These are phyloP conservation scores for Oophaga sylvatica DNA, from an alignment of 2,797 vertebrate genomes.

Conservation along the genomic window DNA sequence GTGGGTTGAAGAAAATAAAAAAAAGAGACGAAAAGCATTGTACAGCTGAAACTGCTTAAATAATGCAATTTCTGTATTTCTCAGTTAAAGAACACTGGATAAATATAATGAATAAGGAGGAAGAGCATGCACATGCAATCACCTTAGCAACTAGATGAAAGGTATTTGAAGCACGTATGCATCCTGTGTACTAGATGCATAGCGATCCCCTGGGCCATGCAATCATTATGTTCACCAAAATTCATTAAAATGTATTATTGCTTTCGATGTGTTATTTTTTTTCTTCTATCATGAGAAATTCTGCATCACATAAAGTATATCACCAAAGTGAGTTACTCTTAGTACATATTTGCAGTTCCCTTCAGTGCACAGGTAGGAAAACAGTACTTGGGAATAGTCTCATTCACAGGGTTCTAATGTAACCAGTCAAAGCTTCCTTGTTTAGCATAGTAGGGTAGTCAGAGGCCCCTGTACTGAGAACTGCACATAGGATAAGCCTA, in stretches of 20 bases:
- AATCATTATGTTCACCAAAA: not conserved
- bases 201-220: not conserved
- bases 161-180: too few relatives aligned
- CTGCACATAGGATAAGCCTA: too few relatives aligned
- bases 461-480: too few relatives aligned
- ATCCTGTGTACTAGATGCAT: not conserved
- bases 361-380: not conserved
- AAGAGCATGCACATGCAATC: slow-evolving; percentile 1
- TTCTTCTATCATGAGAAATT: not conserved
- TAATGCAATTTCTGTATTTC: slow-evolving; percentile 3
- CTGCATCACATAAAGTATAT: not conserved
- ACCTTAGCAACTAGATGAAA: slow-evolving; percentile 5
- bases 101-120: slow-evolving; percentile 8
- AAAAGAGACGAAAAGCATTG: not conserved
- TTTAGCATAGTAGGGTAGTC: too few relatives aligned
- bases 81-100: slow-evolving; percentile 5
- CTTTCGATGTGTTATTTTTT: not conserved
- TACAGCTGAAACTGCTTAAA: not conserved
- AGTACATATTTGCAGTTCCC: not conserved
- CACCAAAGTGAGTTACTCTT: not conserved
- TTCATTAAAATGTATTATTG: not conserved
- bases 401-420: not conserved
- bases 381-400: not conserved
- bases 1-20: not conserved
- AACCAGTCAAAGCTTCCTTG: too few relatives aligned